Base-by-base conservation (phyloP, 2,888 invertebrate genomes). In the Malachius bipustulatus region DNA sequence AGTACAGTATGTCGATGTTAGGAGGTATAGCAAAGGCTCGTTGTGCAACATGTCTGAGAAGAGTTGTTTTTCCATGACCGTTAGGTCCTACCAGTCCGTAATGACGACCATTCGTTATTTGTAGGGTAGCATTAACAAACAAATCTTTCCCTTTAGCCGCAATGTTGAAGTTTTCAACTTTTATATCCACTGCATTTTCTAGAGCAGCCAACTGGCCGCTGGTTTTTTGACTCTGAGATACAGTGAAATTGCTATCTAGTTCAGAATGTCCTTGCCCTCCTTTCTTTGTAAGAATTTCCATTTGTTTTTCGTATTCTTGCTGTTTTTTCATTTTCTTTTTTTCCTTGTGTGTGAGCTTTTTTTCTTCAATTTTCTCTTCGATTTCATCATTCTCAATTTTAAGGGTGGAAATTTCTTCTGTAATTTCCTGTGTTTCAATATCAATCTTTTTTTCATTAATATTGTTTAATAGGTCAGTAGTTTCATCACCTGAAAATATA, bases 51-150 rank as follows among this genome's bases (percentile, higher is more conserved):
- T 99, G 98, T 38, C 93, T 75, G 36, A 98, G 64, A 14, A 98
- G 62, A 0, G 98, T 99, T 0, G 98, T 98, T 68, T 99, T 98
- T 9, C 98, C 98, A 66, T 98, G 94, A 0, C 90, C 98, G 62
- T 98, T 98, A 1, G 98, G 98, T 14, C 98, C 98, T 2, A 99
- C 97, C 3, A 98, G 69, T 52, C 98, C 98, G 62, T 99, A 99
- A 49, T 91, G 76, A 30, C 97, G 74, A 0, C 94, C 91, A 52
- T 83, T 77, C 0, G 96, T 93, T 48, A 99, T 94, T 34, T 89
- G 66, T 16, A 99, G 66, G 59, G 79, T 88, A 0, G 98, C 96
- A 62, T 98, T 97, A 16, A 91, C 83, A 61, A 99, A 97, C 30
- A 98, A 69, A 56, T 96, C 91, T 52, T 98, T 91, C 36, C 98